Conservation (phyloP, 2,797 vertebrate species). For the Potorous gilbertii region DNA sequence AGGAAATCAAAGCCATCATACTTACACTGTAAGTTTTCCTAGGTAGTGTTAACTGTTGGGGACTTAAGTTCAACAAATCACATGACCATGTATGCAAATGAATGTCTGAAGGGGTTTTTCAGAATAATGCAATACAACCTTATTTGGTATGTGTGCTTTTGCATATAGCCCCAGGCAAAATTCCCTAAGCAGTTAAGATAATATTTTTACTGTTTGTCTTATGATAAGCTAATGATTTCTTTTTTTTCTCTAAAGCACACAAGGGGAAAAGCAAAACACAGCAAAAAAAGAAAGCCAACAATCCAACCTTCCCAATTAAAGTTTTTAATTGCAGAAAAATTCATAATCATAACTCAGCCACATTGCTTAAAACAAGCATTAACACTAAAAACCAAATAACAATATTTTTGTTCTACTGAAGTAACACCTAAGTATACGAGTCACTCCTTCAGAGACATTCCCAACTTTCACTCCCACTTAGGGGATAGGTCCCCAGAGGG, state of each 20-base stretch:
- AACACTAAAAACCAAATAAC: background rate
- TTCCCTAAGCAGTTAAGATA: slow-evolving; percentile 53
- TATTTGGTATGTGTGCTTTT: slow-evolving; percentile 68
- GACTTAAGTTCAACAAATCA: slow-evolving; percentile 65
- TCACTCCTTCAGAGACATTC: background rate
- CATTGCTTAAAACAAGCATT: background rate
- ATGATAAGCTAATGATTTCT: background rate
- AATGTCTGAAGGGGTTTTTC: slow-evolving; percentile 67
- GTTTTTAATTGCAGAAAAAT: slow-evolving; percentile 48
- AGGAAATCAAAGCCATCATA: background rate
- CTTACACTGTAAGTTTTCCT: slow-evolving; percentile 26
- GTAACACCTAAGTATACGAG: background rate
- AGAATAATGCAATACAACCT: slow-evolving; percentile 56
- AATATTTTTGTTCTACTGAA: background rate
- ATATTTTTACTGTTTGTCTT: slow-evolving; percentile 53
- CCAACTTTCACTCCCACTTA: background rate
- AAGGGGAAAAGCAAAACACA: background rate
- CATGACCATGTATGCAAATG: slow-evolving; percentile 66
- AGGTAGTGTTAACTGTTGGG: slow-evolving; percentile 56
- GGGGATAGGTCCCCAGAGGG: background rate
- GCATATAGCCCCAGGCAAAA: slow-evolving; percentile 68
- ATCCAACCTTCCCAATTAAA: background rate
- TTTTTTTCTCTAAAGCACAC: slow-evolving; percentile 44
- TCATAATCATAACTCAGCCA: slow-evolving; percentile 9
- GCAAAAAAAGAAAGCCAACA: background rate